A percentile compares a stretch with the other conserved stretches of the same genome.
phyloP scores from a whole-genome alignment of 2,113 vertebrate species.

The Antennarius striatus region DNA sequence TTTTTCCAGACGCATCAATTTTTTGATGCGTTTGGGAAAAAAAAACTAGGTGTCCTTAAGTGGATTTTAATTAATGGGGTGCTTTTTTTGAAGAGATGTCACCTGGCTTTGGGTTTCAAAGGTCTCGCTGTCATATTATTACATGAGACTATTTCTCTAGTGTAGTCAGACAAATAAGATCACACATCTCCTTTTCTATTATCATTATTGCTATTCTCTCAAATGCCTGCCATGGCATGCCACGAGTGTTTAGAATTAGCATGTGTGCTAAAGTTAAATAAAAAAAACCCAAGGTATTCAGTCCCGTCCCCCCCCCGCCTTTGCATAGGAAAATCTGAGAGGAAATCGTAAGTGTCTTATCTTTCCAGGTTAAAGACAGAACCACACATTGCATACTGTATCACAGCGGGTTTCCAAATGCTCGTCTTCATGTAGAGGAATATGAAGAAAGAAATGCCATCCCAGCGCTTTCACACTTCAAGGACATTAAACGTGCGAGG shows the following conservation, averaged over 20 bases:
- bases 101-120: conserved; percentile 42
- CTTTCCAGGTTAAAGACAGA: conserved; percentile 25
- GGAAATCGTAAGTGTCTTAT: conserved; percentile 62
- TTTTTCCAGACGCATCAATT: no score
- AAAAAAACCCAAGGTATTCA: no score
- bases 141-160: conserved; percentile 44
- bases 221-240: no score
- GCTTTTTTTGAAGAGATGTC: conserved; percentile 42
- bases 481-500: neutral
- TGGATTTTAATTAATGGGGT: conserved; percentile 54
- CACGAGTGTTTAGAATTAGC: no score
- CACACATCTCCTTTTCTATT: conserved; percentile 35
- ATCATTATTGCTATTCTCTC: neutral
- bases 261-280: no score
- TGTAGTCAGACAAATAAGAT: conserved; percentile 48
- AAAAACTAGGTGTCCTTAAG: conserved; percentile 57
- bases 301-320: no score
- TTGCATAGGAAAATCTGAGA: conserved; percentile 9
- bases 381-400: conserved; percentile 14
- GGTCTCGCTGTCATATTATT: conserved; percentile 54
- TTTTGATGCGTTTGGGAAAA: conserved; percentile 34
- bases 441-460: conserved; percentile 5
- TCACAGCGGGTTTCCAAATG: neutral
- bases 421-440: neutral
- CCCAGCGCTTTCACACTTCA: neutral